phyloP scores from a whole-genome alignment of 2,797 vertebrate genomes.

The Aulostomus chinensis region DNA sequence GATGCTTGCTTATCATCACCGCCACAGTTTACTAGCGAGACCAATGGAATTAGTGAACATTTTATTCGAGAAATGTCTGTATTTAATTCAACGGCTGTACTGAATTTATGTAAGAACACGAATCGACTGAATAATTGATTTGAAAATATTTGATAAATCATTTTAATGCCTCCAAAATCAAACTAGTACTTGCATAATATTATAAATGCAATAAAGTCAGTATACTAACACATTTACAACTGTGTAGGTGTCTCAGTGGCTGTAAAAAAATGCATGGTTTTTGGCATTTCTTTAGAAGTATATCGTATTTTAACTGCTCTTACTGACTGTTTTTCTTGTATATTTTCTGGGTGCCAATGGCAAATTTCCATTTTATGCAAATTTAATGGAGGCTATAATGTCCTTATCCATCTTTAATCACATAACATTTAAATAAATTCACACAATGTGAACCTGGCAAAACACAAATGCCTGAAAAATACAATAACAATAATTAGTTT shows the following conservation, averaged over 20 bases:
- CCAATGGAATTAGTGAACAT: slow-evolving; percentile 76
- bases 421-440: background rate
- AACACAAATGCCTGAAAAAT: background rate
- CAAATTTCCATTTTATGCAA: too few species aligned
- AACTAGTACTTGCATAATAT: slow-evolving; percentile 5
- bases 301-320: too few species aligned
- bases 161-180: slow-evolving; percentile 12
- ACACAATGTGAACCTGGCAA: background rate
- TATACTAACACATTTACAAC: background rate
- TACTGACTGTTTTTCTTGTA: too few species aligned
- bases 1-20: slow-evolving; percentile 48
- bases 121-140: slow-evolving; percentile 65
- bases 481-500: background rate
- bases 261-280: background rate
- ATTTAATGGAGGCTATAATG: too few species aligned
- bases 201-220: slow-evolving; percentile 21
- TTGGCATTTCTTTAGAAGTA: too few species aligned
- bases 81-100: slow-evolving; percentile 38
- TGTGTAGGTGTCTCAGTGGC: background rate
- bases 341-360: too few species aligned
- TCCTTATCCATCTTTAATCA: background rate
- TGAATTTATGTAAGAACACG: slow-evolving; percentile 73
- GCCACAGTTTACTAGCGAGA: slow-evolving; percentile 36
- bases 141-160: slow-evolving; percentile 20
- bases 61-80: slow-evolving; percentile 68